These are phyloP conservation scores for Drosophila eugracilis DNA, from an alignment of 1,140 invertebrate genomes.

Conservation along the genomic window DNA sequence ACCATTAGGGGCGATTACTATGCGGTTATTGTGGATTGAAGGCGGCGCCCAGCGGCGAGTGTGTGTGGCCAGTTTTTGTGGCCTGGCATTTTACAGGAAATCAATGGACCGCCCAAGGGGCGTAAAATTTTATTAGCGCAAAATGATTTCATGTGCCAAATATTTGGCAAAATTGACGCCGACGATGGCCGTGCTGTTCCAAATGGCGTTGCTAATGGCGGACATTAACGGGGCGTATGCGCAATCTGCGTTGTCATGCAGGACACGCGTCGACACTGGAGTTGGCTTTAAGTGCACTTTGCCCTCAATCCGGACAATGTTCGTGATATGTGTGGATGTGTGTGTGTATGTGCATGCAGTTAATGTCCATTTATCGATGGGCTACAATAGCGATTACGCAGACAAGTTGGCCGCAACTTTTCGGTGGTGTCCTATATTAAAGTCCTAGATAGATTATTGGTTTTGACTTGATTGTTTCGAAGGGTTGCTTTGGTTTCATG, in stretches of 20 bases:
- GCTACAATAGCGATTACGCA: conserved; percentile 44
- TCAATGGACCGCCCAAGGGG: conserved; percentile 60
- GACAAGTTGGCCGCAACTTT: conserved; percentile 4
- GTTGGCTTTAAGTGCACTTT: conserved; percentile 75
- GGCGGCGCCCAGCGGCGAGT: conserved; percentile 1
- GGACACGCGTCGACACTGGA: conserved; percentile 51
- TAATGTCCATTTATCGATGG: conserved; percentile 70
- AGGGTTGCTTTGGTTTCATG: too few relatives aligned
- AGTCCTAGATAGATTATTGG: neutral
- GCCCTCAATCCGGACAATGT: conserved; percentile 41
- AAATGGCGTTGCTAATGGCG: conserved; percentile 72
- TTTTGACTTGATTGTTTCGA: too few relatives aligned
- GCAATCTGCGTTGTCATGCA: conserved; percentile 68
- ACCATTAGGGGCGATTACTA: conserved; percentile 40
- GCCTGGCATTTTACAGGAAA: conserved; percentile 69
- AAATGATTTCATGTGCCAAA: conserved; percentile 83
- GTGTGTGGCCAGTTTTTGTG: conserved; percentile 62
- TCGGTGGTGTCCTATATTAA: neutral
- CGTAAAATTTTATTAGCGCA: conserved; percentile 76
- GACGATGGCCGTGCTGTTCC: conserved; percentile 40
- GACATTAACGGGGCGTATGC: conserved; percentile 77
- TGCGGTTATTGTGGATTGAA: conserved; percentile 15
- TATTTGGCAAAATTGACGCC: conserved; percentile 75
- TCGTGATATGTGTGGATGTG: conserved; percentile 7
- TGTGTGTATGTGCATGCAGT: conserved; percentile 45